Evolutionary conservation across 2,797 vertebrate species (phyloP).

Genomic region (Hipposideros larvatus): DNA sequence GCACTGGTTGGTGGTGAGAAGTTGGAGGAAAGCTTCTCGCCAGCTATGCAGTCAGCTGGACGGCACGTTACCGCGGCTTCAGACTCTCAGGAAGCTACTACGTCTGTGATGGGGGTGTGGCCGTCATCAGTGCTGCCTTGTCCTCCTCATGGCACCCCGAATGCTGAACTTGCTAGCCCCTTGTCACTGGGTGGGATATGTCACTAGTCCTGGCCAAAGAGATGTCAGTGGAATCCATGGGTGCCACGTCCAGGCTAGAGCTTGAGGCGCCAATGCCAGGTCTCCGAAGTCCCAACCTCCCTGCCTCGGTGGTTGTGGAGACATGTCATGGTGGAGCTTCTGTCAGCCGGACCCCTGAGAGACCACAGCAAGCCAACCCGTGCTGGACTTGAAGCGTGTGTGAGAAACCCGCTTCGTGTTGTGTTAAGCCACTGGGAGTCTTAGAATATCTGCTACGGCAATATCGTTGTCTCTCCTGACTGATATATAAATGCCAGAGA

Average conservation of each 20-base stretch:
- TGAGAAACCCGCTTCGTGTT: not conserved
- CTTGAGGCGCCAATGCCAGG: not conserved
- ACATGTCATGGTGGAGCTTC: not conserved
- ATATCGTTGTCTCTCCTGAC: not conserved
- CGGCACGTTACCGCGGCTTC: not conserved
- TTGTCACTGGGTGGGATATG: too few relatives aligned
- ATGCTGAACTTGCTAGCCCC: not conserved
- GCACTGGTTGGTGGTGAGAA: not conserved
- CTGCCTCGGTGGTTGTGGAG: not conserved
- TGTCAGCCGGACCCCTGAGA: too few relatives aligned
- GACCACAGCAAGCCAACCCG: not conserved
- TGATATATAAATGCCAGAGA: not conserved
- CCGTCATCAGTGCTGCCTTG: not conserved
- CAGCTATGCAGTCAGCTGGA: not conserved
- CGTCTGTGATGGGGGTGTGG: not conserved
- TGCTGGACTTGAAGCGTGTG: fast-evolving
- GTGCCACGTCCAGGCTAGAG: not conserved
- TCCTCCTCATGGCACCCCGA: not conserved
- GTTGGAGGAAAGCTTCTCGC: too few relatives aligned
- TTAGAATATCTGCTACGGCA: not conserved
- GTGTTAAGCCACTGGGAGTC: not conserved
- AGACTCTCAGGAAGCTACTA: too few relatives aligned
- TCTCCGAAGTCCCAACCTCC: not conserved
- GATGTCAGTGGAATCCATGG: not conserved
- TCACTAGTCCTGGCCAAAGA: not conserved